A percentile compares a stretch with the other conserved stretches of the same genome.
These are phyloP conservation scores for Mesoclemmys tuberculata DNA, from an alignment of 2,113 vertebrate genomes.

Conservation along the genomic window DNA sequence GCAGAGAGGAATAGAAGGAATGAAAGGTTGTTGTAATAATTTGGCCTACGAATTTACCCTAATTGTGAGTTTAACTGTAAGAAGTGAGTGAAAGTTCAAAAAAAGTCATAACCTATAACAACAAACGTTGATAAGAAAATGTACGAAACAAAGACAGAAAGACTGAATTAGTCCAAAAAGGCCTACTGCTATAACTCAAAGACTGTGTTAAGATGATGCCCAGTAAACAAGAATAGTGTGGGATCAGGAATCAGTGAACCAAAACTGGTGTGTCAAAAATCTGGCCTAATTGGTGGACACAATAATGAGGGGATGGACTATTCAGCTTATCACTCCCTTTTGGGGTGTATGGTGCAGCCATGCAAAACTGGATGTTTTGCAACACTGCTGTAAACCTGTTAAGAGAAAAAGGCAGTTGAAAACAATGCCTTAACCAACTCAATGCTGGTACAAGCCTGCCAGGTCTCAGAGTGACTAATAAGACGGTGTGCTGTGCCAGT, in stretches of 20 bases:
- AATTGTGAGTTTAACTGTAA: background rate
- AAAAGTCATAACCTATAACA: background rate
- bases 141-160: background rate
- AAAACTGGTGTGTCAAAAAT: background rate
- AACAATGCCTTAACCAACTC: background rate
- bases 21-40: background rate
- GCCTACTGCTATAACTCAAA: background rate
- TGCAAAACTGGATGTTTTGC: background rate
- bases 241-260: background rate
- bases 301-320: background rate
- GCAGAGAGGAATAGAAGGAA: background rate
- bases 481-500: background rate
- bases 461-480: background rate
- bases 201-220: background rate
- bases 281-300: background rate
- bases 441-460: background rate
- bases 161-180: background rate
- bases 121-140: background rate
- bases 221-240: background rate
- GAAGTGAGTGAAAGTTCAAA: background rate
- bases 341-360: background rate
- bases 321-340: background rate
- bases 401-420: background rate
- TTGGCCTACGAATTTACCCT: background rate
- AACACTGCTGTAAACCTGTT: background rate